A percentile compares a stretch with the other conserved stretches of the same genome.
These are phyloP conservation scores for Zhuqinia jingwanae DNA, from an alignment of 2,888 invertebrate genomes.

Conservation along the genomic window DNA sequence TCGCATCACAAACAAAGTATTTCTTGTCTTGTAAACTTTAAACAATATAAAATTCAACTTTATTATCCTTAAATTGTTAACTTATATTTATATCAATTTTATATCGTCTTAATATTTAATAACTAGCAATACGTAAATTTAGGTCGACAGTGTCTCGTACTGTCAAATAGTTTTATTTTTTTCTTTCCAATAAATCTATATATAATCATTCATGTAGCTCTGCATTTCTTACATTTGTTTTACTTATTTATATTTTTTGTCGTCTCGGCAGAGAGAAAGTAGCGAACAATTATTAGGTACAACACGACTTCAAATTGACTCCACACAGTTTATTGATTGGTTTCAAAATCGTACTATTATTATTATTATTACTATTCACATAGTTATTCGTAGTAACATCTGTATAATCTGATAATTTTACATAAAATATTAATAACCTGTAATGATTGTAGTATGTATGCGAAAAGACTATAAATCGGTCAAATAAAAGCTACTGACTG, in stretches of 20 bases:
- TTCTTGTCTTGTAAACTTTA: slow-evolving; percentile 4
- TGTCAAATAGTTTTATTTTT: neutral
- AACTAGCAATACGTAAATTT: no score
- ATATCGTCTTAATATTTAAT: neutral
- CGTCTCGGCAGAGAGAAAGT: neutral
- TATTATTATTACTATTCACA: neutral
- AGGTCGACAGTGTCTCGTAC: slow-evolving; percentile 20
- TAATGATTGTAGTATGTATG: neutral
- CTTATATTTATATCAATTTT: neutral
- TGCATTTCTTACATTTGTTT: no score
- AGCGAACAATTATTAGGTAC: neutral
- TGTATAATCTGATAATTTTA: neutral
- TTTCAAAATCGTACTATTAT: no score
- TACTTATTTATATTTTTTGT: neutral
- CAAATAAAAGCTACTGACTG: slow-evolving; percentile 34
- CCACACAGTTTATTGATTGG: neutral
- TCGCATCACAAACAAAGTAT: slow-evolving; percentile 37
- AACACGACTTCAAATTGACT: neutral
- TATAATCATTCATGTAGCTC: no score
- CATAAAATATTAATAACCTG: neutral
- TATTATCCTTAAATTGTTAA: neutral
- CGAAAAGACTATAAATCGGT: slow-evolving; percentile 8
- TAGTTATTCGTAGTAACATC: neutral
- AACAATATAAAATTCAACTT: slow-evolving; percentile 25
- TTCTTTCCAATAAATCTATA: no score